Percentiles rank a stretch among this genome's conserved stretches.
Evolutionary conservation across 2,113 vertebrate genomes (phyloP).

Genomic region (Tragelaphus imberbis): DNA sequence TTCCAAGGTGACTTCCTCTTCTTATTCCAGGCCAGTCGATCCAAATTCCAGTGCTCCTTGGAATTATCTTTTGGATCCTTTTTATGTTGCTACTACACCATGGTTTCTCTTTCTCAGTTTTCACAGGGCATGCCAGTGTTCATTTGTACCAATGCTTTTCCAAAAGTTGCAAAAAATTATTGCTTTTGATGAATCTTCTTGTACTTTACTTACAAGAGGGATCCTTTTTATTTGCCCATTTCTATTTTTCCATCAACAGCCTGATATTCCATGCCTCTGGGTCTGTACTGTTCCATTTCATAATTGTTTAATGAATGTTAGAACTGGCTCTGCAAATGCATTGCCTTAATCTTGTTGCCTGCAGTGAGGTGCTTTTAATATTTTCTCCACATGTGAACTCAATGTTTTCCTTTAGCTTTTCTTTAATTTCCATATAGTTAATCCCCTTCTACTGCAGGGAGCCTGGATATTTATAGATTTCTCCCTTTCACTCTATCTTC

Average conservation of each 20-base stretch:
- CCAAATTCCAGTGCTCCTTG: neutral
- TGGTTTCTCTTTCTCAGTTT: neutral
- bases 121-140: neutral
- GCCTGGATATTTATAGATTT: conserved; percentile 37
- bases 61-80: neutral
- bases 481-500: conserved; percentile 14
- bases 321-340: conserved; percentile 37
- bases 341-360: conserved; percentile 53
- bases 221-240: conserved; percentile 20
- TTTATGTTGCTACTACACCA: neutral
- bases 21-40: neutral
- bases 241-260: conserved; percentile 5
- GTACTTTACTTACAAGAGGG: neutral
- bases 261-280: conserved; percentile 10
- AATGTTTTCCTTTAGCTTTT: conserved; percentile 44
- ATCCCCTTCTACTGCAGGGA: conserved; percentile 8
- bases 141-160: neutral
- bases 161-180: neutral
- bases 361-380: conserved; percentile 60
- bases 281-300: conserved; percentile 38
- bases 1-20: neutral
- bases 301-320: conserved; percentile 53
- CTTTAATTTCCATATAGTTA: conserved; percentile 57
- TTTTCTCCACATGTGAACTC: conserved; percentile 53
- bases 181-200: neutral